A percentile compares a stretch with the other conserved stretches of the same genome.
phyloP scores from a whole-genome alignment of 2,113 vertebrate species.

The Recurvirostra avosetta region DNA sequence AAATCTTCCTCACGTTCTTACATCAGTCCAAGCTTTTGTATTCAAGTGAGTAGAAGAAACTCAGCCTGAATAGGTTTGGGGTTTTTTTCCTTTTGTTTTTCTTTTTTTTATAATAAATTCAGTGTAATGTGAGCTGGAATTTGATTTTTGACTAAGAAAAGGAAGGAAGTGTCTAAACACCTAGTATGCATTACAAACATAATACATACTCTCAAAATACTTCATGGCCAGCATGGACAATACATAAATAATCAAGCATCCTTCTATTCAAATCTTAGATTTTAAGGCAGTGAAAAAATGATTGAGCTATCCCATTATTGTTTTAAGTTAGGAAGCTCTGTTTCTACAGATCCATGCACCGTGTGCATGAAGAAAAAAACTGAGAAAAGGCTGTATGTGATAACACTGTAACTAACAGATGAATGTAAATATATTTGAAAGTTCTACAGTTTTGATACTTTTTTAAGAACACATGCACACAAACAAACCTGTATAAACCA shows the following conservation, averaged over 20 bases:
- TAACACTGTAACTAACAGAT: conserved; percentile 69
- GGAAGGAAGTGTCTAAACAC: not conserved
- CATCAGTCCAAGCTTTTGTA: not conserved
- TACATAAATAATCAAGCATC: not conserved
- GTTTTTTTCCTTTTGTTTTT: not conserved
- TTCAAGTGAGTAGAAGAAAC: not conserved
- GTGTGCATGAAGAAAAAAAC: conserved; percentile 62
- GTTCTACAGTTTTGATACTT: conserved; percentile 81
- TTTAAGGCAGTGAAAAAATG: not conserved
- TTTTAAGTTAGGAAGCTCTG: conserved; percentile 24
- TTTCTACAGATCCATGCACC: conserved; percentile 63
- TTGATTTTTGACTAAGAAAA: not conserved
- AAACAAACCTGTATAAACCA: conserved; percentile 62
- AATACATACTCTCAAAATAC: not conserved
- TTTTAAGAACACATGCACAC: conserved; percentile 64
- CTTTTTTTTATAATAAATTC: not conserved
- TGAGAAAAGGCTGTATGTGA: conserved; percentile 60
- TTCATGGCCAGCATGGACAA: not conserved
- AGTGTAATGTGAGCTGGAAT: not conserved
- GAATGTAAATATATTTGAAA: conserved; percentile 77
- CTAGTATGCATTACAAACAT: not conserved
- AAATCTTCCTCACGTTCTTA: not conserved
- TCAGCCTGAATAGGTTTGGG: not conserved
- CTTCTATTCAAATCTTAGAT: not conserved
- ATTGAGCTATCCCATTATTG: not conserved